Percentiles rank a stretch among this genome's conserved stretches.
phyloP scores from a whole-genome alignment of 2,113 vertebrate genomes.

The Numida meleagris region DNA sequence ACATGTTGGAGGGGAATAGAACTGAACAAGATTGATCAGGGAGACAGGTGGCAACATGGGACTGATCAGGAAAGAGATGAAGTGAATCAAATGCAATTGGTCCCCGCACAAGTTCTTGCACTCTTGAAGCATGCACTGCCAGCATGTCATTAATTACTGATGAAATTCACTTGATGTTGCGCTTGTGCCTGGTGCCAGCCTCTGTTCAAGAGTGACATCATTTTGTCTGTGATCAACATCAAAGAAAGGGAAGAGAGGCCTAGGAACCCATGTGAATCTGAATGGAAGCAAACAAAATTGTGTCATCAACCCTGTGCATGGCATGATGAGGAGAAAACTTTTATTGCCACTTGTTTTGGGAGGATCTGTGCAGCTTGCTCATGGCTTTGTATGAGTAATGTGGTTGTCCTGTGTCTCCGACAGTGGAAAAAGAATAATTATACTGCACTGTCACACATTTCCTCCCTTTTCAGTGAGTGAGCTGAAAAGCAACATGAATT shows the following conservation, averaged over 20 bases:
- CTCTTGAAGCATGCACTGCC: neutral
- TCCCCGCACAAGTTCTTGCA: neutral
- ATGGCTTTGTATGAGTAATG: constrained; percentile 40
- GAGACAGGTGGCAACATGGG: neutral
- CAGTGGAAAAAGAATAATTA: constrained; percentile 43
- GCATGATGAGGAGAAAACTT: neutral
- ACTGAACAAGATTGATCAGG: neutral
- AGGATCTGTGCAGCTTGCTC: constrained; percentile 34
- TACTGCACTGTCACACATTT: constrained; percentile 30
- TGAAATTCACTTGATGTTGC: constrained; percentile 1
- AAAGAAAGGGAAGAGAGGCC: constrained; percentile 41
- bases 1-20: accelerated
- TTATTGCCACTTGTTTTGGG: constrained; percentile 28
- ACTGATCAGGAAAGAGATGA: neutral
- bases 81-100: neutral
- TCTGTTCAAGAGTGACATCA: constrained; percentile 44
- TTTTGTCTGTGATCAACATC: constrained; percentile 38
- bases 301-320: constrained; percentile 44
- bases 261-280: constrained; percentile 42
- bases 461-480: neutral
- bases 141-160: constrained; percentile 2
- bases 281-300: constrained; percentile 41
- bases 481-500: constrained; percentile 22
- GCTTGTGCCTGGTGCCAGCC: constrained; percentile 10
- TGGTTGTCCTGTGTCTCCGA: neutral